Evolutionary conservation across 1,140 invertebrate genomes (phyloP), one percentile per base, ranked within the genome.

Genomic region (Orussus abietinus): DNA sequence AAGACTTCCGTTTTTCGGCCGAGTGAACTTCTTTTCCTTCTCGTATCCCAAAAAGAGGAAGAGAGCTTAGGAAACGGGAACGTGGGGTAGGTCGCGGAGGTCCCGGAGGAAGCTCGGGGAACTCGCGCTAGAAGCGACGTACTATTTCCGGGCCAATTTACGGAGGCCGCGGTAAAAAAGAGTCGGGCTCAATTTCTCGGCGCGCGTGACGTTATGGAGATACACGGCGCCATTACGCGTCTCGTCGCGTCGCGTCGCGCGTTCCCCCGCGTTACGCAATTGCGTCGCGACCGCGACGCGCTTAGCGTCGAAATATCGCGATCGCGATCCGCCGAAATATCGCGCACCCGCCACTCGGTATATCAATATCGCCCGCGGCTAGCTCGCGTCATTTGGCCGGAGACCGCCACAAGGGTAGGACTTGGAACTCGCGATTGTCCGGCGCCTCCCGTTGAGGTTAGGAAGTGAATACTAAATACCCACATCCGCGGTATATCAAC

Each of bases 191-290:
- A 33, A 45, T 45, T 38, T 37, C 36, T 38, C 22, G 42, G 26
- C 15, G 15, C 13, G 21, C 17, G 29, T 38, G 36, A 45, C 42
- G 29, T 45, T 45, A 45, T 45, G 42, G 18, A 45, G 42, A 45
- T 37, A 45, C 30, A 45, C 15, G 20, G 21, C 36, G 36, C 42
- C 30, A 45, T 44, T 44, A 38, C 28, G 18, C 14, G n/a, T 25
- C n/a, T 25, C 22, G n/a, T n/a, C 6, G n/a, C n/a, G 22, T 7
- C 22, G 22, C 6, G 6, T n/a, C 22, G 22, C 22, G 22, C 6
- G 6, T 25, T n/a, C 6, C 6, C n/a, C 6, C 22, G 22, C n/a
- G 22, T 25, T 25, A n/a, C 22, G 22, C n/a, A 25, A 25, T n/a
- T n/a, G 22, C 6, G 22, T 25, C 6, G 22, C 6, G 22, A 25